These are phyloP conservation scores for Priocnemis perturbator DNA, from an alignment of 2,888 invertebrate genomes.

Conservation along the genomic window DNA sequence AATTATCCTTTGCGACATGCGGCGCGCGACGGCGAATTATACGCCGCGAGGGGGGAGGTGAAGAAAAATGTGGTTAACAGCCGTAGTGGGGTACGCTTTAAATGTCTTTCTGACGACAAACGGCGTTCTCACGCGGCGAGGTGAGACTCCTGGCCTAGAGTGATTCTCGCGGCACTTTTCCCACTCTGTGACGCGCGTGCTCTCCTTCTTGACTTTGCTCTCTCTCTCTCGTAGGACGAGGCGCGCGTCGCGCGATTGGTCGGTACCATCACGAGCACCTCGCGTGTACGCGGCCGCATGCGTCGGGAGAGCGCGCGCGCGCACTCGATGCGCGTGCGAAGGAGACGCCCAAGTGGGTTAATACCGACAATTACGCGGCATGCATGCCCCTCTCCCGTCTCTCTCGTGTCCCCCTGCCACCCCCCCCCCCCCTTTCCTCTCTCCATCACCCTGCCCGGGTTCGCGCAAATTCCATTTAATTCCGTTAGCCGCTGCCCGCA, in stretches of 20 bases:
- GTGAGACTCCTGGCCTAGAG: too few species aligned
- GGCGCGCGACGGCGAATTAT: too few species aligned
- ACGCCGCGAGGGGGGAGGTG: too few species aligned
- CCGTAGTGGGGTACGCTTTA: too few species aligned
- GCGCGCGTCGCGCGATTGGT: conserved; percentile 44
- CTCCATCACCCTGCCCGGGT: conserved; percentile 45
- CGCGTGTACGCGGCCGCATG: conserved; percentile 39
- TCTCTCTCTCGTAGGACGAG: conserved; percentile 36
- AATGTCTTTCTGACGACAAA: too few species aligned
- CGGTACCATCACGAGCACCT: conserved; percentile 34
- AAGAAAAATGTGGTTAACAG: too few species aligned
- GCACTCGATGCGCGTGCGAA: conserved; percentile 48
- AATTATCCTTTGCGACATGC: too few species aligned
- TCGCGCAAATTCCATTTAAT: conserved; percentile 52
- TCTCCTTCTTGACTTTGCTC: conserved; percentile 16
- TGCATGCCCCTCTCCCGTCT: conserved; percentile 33
- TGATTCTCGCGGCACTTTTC: neutral
- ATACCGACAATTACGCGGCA: conserved; percentile 65
- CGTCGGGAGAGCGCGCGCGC: conserved; percentile 42
- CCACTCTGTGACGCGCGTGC: neutral
- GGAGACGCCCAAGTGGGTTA: conserved; percentile 69
- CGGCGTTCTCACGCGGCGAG: too few species aligned
- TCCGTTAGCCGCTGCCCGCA: conserved; percentile 50
- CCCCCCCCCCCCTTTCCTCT: too few species aligned
- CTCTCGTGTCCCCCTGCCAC: too few species aligned